Conservation (phyloP, 2,888 invertebrate genomes). For the Thecophora atra region DNA sequence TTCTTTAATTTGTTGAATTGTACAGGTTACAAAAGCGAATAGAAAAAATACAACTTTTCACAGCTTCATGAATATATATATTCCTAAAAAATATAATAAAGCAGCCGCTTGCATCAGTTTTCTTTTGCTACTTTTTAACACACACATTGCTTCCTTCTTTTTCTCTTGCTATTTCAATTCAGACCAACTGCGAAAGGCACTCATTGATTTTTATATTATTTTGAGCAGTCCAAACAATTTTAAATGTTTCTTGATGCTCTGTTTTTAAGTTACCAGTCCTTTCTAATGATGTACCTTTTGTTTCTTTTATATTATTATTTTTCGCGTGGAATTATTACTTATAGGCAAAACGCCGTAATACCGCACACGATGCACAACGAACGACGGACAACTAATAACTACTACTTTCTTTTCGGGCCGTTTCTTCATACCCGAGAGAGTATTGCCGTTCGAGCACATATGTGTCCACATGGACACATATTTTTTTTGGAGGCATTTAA, state of each 20-base stretch:
- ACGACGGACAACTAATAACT: too few species aligned
- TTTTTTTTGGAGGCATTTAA: too few species aligned
- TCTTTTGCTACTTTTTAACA: slow-evolving; percentile 6
- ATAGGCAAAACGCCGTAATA: neutral
- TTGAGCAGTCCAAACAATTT: neutral
- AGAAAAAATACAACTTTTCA: neutral
- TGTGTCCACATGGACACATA: too few species aligned
- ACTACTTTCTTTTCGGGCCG: too few species aligned
- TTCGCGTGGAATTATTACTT: neutral
- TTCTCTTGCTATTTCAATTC: neutral
- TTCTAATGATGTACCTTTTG: neutral
- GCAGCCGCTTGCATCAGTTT: neutral
- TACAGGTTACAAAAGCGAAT: neutral
- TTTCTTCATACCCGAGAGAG: too few species aligned
- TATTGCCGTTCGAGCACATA: too few species aligned
- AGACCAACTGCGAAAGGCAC: slow-evolving; percentile 17
- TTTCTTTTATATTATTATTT: neutral
- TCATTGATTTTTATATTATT: neutral
- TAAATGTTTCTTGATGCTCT: neutral
- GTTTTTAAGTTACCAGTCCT: neutral
- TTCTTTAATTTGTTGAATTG: neutral
- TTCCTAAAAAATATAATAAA: neutral
- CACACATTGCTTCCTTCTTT: neutral
- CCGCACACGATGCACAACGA: too few species aligned
- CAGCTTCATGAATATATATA: neutral